phyloP scores from a whole-genome alignment of 2,113 vertebrate species.

The Chlamydotis undulata region DNA sequence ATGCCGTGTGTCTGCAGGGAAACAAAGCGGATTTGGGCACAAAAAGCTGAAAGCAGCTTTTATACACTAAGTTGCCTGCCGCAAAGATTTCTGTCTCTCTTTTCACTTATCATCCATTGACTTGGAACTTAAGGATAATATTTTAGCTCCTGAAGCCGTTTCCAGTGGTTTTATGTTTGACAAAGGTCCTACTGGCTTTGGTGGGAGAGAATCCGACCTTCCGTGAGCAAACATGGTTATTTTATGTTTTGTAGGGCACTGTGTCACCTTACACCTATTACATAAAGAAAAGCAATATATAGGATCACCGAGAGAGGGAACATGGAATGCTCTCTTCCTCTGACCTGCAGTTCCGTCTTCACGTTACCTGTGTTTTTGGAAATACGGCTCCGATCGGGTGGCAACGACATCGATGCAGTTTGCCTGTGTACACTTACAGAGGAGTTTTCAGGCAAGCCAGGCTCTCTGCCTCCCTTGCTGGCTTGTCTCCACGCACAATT shows the following conservation, averaged over 20 bases:
- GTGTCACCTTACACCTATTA: no score
- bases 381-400: not conserved
- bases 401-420: not conserved
- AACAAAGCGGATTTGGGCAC: not conserved
- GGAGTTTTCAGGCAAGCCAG: not conserved
- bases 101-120: not conserved
- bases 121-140: not conserved
- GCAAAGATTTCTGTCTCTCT: not conserved
- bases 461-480: not conserved
- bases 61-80: not conserved
- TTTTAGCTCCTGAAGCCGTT: not conserved
- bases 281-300: not conserved
- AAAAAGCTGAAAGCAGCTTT: constrained; percentile 13
- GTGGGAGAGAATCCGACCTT: not conserved
- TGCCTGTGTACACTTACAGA: not conserved
- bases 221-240: not conserved
- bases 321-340: not conserved
- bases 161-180: not conserved
- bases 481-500: constrained; percentile 37
- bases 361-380: not conserved
- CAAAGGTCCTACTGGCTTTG: not conserved
- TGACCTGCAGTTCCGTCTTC: not conserved
- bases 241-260: not conserved
- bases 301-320: not conserved
- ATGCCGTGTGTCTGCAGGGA: not conserved